Base-by-base conservation (phyloP, 2,797 vertebrate species). In the Darevskia nairensis region DNA sequence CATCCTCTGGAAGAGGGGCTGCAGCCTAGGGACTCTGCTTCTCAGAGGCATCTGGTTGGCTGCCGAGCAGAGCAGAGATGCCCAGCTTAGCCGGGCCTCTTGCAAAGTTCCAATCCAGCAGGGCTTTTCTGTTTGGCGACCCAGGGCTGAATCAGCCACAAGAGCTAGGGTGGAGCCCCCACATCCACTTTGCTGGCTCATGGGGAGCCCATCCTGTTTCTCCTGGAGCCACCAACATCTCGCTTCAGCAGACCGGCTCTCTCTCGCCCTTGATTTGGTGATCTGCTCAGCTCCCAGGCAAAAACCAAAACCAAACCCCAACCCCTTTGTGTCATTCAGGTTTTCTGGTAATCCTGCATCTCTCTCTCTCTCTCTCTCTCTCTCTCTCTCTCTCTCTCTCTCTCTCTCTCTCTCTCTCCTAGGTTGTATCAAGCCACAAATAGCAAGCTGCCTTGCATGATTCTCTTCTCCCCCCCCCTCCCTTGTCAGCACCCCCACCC, bases 381-480 rank as follows among this genome's bases (percentile, higher is more conserved):
- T 93, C 94, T 35, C 35, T 35, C 35, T 93, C 91, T 95, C 96
- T 93, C 94, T 93, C 46, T 9, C 46, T 46, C 10, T 10, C 46
- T 46, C 46, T 2, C 39, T 39, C 39, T 39, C 39, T 95, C 96
- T 93, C 94, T 35, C 35, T 35, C 35, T 93, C 91, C 89, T 89
- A 94, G 95, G 94, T 94, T 94, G 71, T 94, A 89, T 93, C 94
- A 91, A 95, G 92, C 95, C 95, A 96, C 96, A 95, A 96, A 96
- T 94, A 94, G 95, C 95, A 95, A 94, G 93, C 93, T 93, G 94
- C 93, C 35, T 64, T 35, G 50, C 2, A 74, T 75, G 61, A 11
- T 25, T 44, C 68, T 23, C 25, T 27, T 35, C 23, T 17, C 11
- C 19, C 61, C 19, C 61, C 15, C 66, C 92, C 94, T 94, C n/a